These are phyloP conservation scores for Luidia sarsii DNA, from an alignment of 53 echinoderm and acorn worm species.

Conservation along the genomic window DNA sequence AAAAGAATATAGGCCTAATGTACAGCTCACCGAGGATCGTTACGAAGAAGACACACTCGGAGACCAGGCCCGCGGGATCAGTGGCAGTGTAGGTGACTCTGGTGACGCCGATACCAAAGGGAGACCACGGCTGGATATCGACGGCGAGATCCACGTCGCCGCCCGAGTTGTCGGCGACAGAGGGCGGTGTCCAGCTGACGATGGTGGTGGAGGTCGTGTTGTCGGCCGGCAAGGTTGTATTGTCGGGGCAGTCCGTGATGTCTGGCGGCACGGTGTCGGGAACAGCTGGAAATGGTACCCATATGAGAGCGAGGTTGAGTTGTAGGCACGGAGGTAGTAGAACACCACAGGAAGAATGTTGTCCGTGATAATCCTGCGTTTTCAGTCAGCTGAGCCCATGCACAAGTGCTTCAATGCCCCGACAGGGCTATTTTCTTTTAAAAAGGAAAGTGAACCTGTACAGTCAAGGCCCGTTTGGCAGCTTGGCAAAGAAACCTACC, in stretches of 20 bases:
- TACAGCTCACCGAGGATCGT: constrained; percentile 35
- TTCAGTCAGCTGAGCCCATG: too few species aligned
- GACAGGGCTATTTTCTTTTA: too few species aligned
- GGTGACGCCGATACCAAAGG: constrained; percentile 13
- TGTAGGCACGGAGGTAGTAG: too few species aligned
- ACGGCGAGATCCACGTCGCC: constrained; percentile 9
- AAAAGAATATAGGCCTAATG: too few species aligned
- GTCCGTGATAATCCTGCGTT: too few species aligned
- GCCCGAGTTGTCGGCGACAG: constrained; percentile 21
- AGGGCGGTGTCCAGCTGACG: constrained; percentile 56
- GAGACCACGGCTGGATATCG: constrained; percentile 37
- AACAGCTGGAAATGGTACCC: too few species aligned
- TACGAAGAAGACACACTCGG: constrained; percentile 28
- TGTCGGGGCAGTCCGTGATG: background rate
- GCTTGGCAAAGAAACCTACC: too few species aligned
- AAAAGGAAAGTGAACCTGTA: too few species aligned
- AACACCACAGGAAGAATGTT: too few species aligned
- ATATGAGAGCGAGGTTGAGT: too few species aligned
- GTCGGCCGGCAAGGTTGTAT: background rate
- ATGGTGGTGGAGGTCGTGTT: background rate
- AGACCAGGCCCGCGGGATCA: constrained; percentile 13
- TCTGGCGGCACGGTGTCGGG: background rate
- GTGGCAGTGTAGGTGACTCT: constrained; percentile 49
- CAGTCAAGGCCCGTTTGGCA: too few species aligned
- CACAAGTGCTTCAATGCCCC: too few species aligned